Evolutionary conservation across 2,797 vertebrate species (phyloP), one percentile per base, ranked within the genome.

Genomic region (Paedocypris micromegethes): DNA sequence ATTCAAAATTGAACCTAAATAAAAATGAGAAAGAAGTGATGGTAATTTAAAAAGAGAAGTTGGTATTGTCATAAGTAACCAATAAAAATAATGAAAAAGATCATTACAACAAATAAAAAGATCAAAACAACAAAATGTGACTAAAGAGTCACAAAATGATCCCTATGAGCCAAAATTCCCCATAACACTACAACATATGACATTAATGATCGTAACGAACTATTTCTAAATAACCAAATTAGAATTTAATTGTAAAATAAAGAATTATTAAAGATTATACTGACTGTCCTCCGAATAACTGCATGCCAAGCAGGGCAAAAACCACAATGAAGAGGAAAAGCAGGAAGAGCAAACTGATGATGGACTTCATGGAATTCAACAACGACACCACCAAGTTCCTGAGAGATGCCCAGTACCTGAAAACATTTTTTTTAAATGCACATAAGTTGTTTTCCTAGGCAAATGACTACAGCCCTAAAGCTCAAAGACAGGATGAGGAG

Each of bases 251-350:
- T 39, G 6, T 44, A 3, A 5, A 8, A 58, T 3, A 4, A 4
- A 4, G 3, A 39, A 39, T 2, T 6, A 38, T 46, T 9, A 5
- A 54, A 37, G 53, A 37, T 3, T 53, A 5, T 72, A 93, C 94
- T 93, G 80, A 97, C 94, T 96, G 94, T 90, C 95, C 95, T 60
- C 95, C 95, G 2, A 97, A 98, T 84, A 98, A 94, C 81, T 98
- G 95, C 95, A 98, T 98, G 81, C 95, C 95, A 85, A 97, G 80
- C 78, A 98, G 89, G 79, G 95, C 95, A 52, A 98, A 98, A 81
- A 98, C 95, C 2, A 98, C 95, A 0, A 97, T 97, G 89, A 98
- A 97, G 81, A 98, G 94, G 85, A 98, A 98, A 77, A 98, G 94
- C 59, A 98, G 92, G 88, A 98, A 98, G 72, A 98, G 86, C 87